Evolutionary conservation across 1,140 invertebrate genomes (phyloP).

Genomic region (Lepidotrigona ventralis): DNA sequence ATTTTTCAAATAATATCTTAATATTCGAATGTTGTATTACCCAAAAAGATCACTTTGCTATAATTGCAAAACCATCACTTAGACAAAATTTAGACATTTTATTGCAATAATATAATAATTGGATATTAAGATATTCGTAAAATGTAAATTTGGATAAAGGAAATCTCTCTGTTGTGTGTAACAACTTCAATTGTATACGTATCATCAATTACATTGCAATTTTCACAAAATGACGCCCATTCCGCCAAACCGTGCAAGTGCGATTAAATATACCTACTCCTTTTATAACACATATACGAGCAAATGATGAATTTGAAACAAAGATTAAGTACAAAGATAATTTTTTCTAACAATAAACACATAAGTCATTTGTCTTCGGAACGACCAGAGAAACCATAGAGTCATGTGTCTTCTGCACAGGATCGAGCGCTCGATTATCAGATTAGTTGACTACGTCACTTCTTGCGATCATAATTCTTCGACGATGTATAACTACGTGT

Average conservation of each 20-base stretch:
- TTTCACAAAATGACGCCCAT: neutral
- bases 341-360: neutral
- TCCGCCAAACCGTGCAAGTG: neutral
- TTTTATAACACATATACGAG: neutral
- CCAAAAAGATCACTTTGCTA: too few species aligned
- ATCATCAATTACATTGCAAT: neutral
- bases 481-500: neutral
- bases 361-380: neutral
- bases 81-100: too few species aligned
- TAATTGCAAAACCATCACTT: too few species aligned
- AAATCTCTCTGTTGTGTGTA: too few species aligned
- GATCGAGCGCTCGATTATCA: neutral
- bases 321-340: conserved; percentile 18
- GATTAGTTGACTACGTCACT: neutral
- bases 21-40: too few species aligned
- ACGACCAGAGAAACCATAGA: neutral
- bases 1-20: too few species aligned
- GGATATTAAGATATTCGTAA: too few species aligned
- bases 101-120: too few species aligned
- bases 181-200: neutral
- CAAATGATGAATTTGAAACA: neutral
- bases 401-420: neutral
- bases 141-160: too few species aligned
- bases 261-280: neutral
- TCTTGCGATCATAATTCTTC: neutral